phyloP scores from a whole-genome alignment of 2,888 invertebrate species.

The Nemoura dubitans region DNA sequence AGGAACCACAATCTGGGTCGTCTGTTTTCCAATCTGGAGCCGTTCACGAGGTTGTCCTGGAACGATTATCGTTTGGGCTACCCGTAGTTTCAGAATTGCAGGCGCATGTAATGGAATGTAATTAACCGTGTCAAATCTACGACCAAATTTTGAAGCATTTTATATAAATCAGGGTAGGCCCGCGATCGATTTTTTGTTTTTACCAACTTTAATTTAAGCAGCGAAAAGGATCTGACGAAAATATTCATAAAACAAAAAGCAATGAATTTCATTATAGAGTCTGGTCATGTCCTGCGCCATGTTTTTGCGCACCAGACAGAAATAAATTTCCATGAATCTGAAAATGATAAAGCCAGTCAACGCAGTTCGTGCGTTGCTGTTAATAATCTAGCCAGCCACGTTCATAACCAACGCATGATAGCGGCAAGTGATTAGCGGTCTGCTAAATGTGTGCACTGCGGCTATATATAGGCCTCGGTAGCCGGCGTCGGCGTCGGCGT shows the following conservation, averaged over 20 bases:
- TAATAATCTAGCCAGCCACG: neutral
- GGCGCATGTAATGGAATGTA: no score
- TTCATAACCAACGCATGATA: neutral
- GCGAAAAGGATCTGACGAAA: neutral
- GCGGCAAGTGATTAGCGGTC: constrained; percentile 23
- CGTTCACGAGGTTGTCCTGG: neutral
- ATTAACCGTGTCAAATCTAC: no score
- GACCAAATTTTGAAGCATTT: no score
- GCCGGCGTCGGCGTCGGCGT: neutral
- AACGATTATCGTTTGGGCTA: no score
- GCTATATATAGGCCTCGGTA: neutral
- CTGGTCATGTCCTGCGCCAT: neutral
- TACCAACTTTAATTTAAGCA: neutral
- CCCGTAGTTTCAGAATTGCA: no score
- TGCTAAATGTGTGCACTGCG: constrained; percentile 29
- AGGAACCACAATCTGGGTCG: neutral
- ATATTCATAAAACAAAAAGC: neutral
- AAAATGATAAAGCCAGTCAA: neutral
- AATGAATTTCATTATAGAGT: neutral
- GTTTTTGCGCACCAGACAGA: neutral
- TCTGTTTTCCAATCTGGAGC: neutral
- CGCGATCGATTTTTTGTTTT: no score
- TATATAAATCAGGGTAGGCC: no score
- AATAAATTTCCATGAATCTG: neutral
- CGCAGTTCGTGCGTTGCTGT: neutral